Conservation (phyloP, 1,140 invertebrate genomes). For the Aphis craccivora region DNA sequence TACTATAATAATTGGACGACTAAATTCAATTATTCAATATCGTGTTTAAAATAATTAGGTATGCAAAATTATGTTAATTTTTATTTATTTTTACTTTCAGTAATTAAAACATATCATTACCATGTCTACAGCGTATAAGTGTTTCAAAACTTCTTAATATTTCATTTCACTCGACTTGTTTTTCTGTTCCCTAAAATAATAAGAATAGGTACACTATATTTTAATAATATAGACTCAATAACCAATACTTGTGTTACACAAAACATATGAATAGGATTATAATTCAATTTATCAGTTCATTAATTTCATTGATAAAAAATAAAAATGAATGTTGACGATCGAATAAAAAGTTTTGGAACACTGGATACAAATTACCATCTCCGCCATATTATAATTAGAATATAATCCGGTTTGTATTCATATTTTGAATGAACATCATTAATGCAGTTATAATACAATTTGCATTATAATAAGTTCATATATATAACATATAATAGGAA, state of each 20-base stretch:
- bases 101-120: neutral
- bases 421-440: neutral
- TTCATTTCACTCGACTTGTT: neutral
- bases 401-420: constrained; percentile 21
- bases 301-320: neutral
- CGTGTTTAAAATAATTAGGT: neutral
- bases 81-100: neutral
- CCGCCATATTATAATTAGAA: too few relatives aligned
- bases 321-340: neutral
- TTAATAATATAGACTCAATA: neutral
- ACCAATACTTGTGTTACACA: neutral
- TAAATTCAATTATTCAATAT: neutral
- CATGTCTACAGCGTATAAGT: neutral
- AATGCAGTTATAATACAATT: neutral
- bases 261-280: neutral
- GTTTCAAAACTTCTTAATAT: neutral
- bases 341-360: neutral
- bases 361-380: neutral
- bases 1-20: neutral
- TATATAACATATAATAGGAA: neutral
- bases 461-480: neutral
- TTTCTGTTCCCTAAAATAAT: neutral
- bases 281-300: neutral
- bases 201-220: neutral
- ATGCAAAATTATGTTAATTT: neutral